Evolutionary conservation across 2,113 vertebrate species (phyloP).

Genomic region (Zosterops hypoxanthus): DNA sequence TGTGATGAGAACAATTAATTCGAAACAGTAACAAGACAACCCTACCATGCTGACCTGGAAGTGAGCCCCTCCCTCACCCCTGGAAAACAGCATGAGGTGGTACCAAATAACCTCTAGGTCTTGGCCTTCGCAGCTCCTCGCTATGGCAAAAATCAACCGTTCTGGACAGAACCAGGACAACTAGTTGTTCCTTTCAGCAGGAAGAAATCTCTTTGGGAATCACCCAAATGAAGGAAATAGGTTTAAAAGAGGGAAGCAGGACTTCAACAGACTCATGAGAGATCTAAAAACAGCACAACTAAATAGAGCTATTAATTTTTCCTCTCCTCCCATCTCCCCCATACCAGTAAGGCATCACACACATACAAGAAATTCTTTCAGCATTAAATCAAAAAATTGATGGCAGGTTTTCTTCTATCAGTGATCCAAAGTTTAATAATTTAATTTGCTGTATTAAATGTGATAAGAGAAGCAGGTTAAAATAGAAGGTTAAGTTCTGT

Average conservation of each 20-base stretch:
- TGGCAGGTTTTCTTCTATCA: neutral
- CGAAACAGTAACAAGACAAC: neutral
- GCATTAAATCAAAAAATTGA: too few relatives aligned
- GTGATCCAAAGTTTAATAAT: neutral
- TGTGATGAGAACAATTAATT: neutral
- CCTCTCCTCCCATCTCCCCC: neutral
- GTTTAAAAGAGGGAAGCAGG: neutral
- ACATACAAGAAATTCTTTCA: neutral
- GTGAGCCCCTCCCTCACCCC: neutral
- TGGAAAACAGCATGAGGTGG: accelerated
- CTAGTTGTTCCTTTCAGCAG: neutral
- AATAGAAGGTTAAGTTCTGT: neutral
- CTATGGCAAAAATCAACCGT: neutral
- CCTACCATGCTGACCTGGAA: neutral
- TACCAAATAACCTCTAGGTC: neutral
- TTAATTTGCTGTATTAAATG: neutral
- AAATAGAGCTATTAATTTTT: neutral
- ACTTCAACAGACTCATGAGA: neutral
- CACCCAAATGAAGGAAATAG: neutral
- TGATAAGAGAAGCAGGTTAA: neutral
- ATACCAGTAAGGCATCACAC: neutral
- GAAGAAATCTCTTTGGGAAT: neutral
- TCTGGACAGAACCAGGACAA: neutral
- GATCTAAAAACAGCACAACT: neutral
- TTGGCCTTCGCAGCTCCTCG: accelerated